These are phyloP conservation scores for Leguminivora glycinivorella DNA, from an alignment of 1,140 invertebrate species.

Conservation along the genomic window DNA sequence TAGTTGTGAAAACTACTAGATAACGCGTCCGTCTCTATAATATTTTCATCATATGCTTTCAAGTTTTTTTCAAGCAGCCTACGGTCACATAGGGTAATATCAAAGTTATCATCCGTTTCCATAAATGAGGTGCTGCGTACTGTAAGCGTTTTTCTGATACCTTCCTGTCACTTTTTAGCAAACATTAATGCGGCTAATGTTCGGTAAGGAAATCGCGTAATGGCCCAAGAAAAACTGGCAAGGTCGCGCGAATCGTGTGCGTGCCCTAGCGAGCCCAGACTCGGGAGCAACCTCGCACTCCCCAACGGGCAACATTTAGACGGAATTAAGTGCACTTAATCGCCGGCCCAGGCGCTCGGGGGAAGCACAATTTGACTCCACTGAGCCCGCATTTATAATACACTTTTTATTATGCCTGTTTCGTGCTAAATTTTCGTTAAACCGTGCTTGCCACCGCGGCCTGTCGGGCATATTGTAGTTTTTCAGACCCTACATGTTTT, in stretches of 20 bases:
- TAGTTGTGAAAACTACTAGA: no score
- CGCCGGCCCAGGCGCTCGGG: constrained; percentile 54
- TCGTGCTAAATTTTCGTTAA: constrained; percentile 46
- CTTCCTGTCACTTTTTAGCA: neutral
- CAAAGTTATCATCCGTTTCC: neutral
- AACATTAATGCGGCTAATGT: constrained; percentile 18
- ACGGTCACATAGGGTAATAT: neutral
- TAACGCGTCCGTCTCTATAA: no score
- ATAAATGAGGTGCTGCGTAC: neutral
- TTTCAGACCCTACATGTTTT: constrained; percentile 14
- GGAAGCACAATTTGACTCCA: constrained; percentile 55
- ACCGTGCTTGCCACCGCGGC: constrained; percentile 31
- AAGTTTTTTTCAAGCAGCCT: no score
- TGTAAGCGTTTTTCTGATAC: neutral
- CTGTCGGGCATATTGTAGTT: constrained; percentile 22
- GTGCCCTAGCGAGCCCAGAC: constrained; percentile 13
- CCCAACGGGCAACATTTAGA: constrained; percentile 68
- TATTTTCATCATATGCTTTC: no score
- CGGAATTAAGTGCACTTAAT: constrained; percentile 74
- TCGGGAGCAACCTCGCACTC: constrained; percentile 31
- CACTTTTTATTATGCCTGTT: constrained; percentile 46
- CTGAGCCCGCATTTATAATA: constrained; percentile 58
- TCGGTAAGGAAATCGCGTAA: constrained; percentile 21
- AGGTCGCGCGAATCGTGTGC: constrained; percentile 8
- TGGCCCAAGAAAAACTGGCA: constrained; percentile 19